phyloP scores from a whole-genome alignment of 2,113 vertebrate species.

The Puma concolor region DNA sequence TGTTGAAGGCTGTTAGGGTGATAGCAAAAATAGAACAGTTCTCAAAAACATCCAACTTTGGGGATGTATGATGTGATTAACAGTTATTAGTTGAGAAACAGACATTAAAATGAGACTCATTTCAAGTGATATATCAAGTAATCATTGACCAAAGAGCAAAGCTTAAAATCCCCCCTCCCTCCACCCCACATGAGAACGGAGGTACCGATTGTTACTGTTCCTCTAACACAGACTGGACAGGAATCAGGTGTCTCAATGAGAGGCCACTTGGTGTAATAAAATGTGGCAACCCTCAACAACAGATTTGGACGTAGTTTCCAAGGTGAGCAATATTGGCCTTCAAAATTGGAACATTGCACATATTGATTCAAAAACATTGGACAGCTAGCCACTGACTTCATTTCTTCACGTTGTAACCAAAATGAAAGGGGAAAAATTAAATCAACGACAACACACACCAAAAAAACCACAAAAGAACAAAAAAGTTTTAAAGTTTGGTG shows the following conservation, averaged over 20 bases:
- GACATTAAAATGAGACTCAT: slow-evolving; percentile 82
- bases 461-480: slow-evolving; percentile 77
- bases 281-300: slow-evolving; percentile 70
- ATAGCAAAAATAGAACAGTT: slow-evolving; percentile 83
- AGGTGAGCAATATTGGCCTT: slow-evolving; percentile 74
- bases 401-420: slow-evolving; percentile 57
- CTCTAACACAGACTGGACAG: slow-evolving; percentile 80
- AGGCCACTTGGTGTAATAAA: slow-evolving; percentile 80
- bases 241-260: slow-evolving; percentile 78
- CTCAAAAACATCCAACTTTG: slow-evolving; percentile 82
- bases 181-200: slow-evolving; percentile 50
- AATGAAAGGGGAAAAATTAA: slow-evolving; percentile 49
- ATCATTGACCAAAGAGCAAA: slow-evolving; percentile 80
- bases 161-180: slow-evolving; percentile 72
- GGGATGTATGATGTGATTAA: slow-evolving; percentile 79
- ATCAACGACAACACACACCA: slow-evolving; percentile 61
- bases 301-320: slow-evolving; percentile 76
- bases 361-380: slow-evolving; percentile 59
- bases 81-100: slow-evolving; percentile 83
- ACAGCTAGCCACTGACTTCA: slow-evolving; percentile 47
- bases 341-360: slow-evolving; percentile 68
- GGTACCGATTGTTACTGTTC: slow-evolving; percentile 76
- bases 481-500: slow-evolving; percentile 79
- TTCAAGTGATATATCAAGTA: slow-evolving; percentile 82
- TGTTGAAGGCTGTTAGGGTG: slow-evolving; percentile 74